A percentile compares a stretch with the other conserved stretches of the same genome.
phyloP scores from a whole-genome alignment of 1,140 invertebrate species.

The Caenorhabditis tropicalis region DNA sequence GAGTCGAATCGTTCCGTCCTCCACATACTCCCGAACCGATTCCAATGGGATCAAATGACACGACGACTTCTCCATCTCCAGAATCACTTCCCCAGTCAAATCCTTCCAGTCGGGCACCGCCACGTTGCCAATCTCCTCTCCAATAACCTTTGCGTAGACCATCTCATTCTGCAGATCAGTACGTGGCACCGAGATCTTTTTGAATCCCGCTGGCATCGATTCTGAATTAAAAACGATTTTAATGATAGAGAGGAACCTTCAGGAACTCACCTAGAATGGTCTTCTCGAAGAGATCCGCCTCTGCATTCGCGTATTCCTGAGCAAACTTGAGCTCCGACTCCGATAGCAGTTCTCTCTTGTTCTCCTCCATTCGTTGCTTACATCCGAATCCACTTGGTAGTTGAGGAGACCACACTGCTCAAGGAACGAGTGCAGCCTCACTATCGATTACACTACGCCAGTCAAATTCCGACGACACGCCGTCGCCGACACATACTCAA shows the following conservation, averaged over 20 bases:
- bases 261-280: background rate
- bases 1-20: background rate
- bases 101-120: background rate
- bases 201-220: background rate
- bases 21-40: background rate
- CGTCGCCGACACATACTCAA: constrained; percentile 97
- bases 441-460: constrained; percentile 98
- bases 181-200: background rate
- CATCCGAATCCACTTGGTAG: constrained; percentile 95
- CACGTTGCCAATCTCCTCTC: background rate
- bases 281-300: background rate
- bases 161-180: background rate
- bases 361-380: background rate
- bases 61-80: constrained; percentile 23
- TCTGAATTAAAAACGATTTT: background rate
- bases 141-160: background rate
- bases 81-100: background rate
- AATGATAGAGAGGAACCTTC: too few relatives aligned
- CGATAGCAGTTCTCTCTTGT: background rate
- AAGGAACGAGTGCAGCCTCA: constrained; percentile 95
- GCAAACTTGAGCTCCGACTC: background rate
- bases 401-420: constrained; percentile 99
- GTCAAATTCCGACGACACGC: constrained; percentile 95
- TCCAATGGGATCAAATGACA: constrained; percentile 21
- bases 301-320: background rate